Evolutionary conservation across 2,888 invertebrate genomes (phyloP).

Genomic region (Trimorus sp.): DNA sequence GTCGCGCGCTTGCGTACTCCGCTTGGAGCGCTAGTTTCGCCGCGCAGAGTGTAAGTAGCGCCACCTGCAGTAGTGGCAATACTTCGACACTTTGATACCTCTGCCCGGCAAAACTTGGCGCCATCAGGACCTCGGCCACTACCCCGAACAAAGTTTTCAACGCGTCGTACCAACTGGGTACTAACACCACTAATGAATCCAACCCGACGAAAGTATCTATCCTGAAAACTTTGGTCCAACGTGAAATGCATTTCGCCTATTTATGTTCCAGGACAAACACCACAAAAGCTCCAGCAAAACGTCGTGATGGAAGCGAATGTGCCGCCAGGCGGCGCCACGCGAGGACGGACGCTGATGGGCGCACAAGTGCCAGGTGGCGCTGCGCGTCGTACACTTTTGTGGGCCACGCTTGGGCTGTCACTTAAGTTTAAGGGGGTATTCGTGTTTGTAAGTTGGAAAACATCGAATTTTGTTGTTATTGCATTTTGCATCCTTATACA

Average conservation of each 20-base stretch:
- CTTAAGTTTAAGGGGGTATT: too few species aligned
- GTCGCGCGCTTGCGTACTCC: too few species aligned
- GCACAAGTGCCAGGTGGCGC: conserved; percentile 14
- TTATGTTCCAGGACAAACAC: conserved; percentile 78
- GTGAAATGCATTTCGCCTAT: conserved; percentile 56
- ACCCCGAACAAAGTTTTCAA: conserved; percentile 57
- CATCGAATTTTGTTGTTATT: too few species aligned
- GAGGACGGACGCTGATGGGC: not conserved
- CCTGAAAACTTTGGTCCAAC: conserved; percentile 64
- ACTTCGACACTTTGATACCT: too few species aligned
- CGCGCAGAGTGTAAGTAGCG: too few species aligned
- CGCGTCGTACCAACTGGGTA: conserved; percentile 15
- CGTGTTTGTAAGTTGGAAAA: too few species aligned
- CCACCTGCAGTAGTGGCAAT: too few species aligned
- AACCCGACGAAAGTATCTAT: not conserved
- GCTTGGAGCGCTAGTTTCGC: too few species aligned
- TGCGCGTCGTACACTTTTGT: not conserved
- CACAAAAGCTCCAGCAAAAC: conserved; percentile 77
- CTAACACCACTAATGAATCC: conserved; percentile 26
- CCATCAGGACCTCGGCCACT: not conserved
- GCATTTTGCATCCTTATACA: too few species aligned
- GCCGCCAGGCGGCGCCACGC: conserved; percentile 14
- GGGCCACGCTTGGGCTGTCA: too few species aligned
- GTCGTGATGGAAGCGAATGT: conserved; percentile 68
- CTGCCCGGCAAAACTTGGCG: too few species aligned